These are phyloP conservation scores for Acrobeloides nanus DNA, from an alignment of 2,888 invertebrate genomes.

Conservation along the genomic window DNA sequence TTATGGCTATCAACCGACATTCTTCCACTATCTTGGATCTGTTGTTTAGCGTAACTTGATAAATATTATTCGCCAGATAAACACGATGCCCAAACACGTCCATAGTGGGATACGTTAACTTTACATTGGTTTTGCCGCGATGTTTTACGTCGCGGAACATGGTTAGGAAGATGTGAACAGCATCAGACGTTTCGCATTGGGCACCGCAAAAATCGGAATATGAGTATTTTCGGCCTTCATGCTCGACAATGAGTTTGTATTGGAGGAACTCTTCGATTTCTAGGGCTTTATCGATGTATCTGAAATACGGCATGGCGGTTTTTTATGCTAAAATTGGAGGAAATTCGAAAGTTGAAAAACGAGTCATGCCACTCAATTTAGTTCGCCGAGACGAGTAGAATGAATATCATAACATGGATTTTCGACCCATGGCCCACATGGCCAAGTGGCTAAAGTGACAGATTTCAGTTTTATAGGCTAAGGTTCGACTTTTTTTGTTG, in stretches of 20 bases:
- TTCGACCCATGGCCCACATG: too few relatives aligned
- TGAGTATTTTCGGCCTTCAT: slow-evolving; percentile 35
- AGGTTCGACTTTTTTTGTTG: slow-evolving; percentile 3
- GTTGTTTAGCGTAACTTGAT: slow-evolving; percentile 45
- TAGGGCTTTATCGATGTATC: slow-evolving; percentile 48
- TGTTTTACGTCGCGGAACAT: slow-evolving; percentile 49
- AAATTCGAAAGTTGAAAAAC: too few relatives aligned
- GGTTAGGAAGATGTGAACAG: slow-evolving; percentile 48
- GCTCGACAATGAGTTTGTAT: slow-evolving; percentile 42
- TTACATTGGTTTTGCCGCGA: slow-evolving; percentile 38
- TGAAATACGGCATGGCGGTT: too few relatives aligned
- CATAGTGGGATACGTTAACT: slow-evolving; percentile 52
- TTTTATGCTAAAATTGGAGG: too few relatives aligned
- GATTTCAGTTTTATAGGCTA: too few relatives aligned
- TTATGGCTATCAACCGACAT: slow-evolving; percentile 44
- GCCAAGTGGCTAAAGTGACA: too few relatives aligned
- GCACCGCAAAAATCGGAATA: slow-evolving; percentile 52
- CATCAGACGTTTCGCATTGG: slow-evolving; percentile 52
- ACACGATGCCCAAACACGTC: slow-evolving; percentile 51
- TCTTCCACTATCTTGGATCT: slow-evolving; percentile 46
- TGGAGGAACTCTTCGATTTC: slow-evolving; percentile 51
- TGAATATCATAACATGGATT: too few relatives aligned
- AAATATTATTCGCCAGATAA: slow-evolving; percentile 52
- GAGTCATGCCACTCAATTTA: too few relatives aligned
- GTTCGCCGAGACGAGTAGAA: too few relatives aligned